These are phyloP conservation scores for Pachyseris speciosa DNA, from an alignment of 64 coral and sea anemone species.

Conservation along the genomic window DNA sequence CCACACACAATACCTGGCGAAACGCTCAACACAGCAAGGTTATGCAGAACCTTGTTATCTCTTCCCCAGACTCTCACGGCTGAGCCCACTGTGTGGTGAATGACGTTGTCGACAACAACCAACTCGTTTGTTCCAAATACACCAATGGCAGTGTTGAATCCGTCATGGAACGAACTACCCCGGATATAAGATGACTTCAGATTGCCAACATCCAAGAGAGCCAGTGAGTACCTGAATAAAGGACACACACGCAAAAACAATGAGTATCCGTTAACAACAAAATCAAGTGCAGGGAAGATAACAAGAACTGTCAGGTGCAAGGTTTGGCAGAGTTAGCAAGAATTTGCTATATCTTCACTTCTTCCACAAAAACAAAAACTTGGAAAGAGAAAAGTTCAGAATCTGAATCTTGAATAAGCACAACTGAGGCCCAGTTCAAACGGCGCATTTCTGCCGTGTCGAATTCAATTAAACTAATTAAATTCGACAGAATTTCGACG, in stretches of 20 bases:
- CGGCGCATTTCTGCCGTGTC: too few species aligned
- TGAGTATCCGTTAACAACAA: too few species aligned
- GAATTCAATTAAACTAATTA: too few species aligned
- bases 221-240: slow-evolving; percentile 55
- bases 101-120: slow-evolving; percentile 61
- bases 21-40: slow-evolving; percentile 66
- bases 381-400: too few species aligned
- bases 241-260: not conserved
- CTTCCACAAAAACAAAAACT: too few species aligned
- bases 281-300: too few species aligned
- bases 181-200: slow-evolving; percentile 63
- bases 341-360: too few species aligned
- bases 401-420: too few species aligned
- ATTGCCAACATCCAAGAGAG: slow-evolving; percentile 38
- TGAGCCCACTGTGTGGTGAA: slow-evolving; percentile 67
- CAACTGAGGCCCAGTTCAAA: too few species aligned
- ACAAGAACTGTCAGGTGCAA: too few species aligned
- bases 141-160: slow-evolving; percentile 72
- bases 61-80: slow-evolving; percentile 52
- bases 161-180: slow-evolving; percentile 72
- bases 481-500: too few species aligned
- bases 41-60: slow-evolving; percentile 49
- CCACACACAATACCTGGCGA: slow-evolving; percentile 52
- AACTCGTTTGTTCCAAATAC: slow-evolving; percentile 65
- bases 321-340: too few species aligned